Conservation (phyloP, 92 coral and sea anemone genomes). For the Micromussa lordhowensis region DNA sequence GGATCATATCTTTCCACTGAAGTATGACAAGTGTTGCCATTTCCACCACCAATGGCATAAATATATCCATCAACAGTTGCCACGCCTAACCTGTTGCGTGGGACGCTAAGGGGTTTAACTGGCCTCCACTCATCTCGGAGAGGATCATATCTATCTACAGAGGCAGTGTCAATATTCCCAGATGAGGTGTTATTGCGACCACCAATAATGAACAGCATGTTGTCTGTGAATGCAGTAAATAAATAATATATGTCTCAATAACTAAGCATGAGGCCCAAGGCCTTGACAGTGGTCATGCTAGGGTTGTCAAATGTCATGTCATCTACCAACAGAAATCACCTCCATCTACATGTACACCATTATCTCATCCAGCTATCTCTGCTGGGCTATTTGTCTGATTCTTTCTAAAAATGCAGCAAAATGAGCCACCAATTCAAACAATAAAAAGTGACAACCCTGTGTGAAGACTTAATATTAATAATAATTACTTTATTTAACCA, state of each 20-base stretch:
- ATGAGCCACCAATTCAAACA: too few relatives aligned
- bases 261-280: slow-evolving; percentile 3
- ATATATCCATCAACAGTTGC: slow-evolving; percentile 64
- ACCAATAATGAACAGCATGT: slow-evolving; percentile 83
- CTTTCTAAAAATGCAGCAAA: too few relatives aligned
- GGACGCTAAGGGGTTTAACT: slow-evolving; percentile 67
- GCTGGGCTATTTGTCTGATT: too few relatives aligned
- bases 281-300: too few relatives aligned
- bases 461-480: too few relatives aligned
- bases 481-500: too few relatives aligned
- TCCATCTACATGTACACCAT: too few relatives aligned
- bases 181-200: slow-evolving; percentile 83
- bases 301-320: too few relatives aligned
- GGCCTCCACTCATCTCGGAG: slow-evolving; percentile 73
- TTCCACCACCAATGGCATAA: slow-evolving; percentile 86
- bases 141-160: slow-evolving; percentile 80
- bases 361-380: too few relatives aligned
- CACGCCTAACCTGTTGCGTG: slow-evolving; percentile 84
- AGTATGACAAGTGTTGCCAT: slow-evolving; percentile 65
- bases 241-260: background rate
- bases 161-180: slow-evolving; percentile 78
- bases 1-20: slow-evolving; percentile 75
- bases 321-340: too few relatives aligned
- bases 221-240: slow-evolving; percentile 42
- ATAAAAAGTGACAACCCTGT: too few relatives aligned